Conservation (phyloP, 2,888 invertebrate species). For the Torymus aiolomorphi region DNA sequence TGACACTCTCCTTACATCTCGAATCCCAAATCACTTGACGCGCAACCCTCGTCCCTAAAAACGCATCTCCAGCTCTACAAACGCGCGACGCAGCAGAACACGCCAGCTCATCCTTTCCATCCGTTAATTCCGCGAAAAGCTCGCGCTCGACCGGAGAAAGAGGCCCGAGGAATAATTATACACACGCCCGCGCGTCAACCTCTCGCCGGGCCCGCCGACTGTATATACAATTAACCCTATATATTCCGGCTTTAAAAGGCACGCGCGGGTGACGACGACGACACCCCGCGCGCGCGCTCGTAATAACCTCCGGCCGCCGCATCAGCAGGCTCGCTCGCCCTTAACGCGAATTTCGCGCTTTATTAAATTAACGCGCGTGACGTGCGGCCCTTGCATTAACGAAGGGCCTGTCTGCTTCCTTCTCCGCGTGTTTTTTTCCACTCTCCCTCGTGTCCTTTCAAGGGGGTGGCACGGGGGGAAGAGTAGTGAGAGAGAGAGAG, state of each 20-base stretch:
- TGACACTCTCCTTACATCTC: too few species aligned
- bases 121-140: slow-evolving; percentile 11
- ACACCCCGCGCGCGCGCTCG: slow-evolving; percentile 2
- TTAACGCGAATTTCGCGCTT: slow-evolving; percentile 47
- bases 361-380: slow-evolving; percentile 55
- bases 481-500: too few species aligned
- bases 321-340: slow-evolving; percentile 8
- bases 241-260: slow-evolving; percentile 23
- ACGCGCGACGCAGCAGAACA: too few species aligned
- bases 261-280: background rate
- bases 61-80: too few species aligned
- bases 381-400: slow-evolving; percentile 35
- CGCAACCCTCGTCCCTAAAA: too few species aligned
- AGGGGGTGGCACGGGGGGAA: too few species aligned
- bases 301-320: slow-evolving; percentile 28
- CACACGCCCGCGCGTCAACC: background rate
- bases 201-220: background rate
- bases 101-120: background rate
- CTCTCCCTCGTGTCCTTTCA: too few species aligned
- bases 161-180: slow-evolving; percentile 23
- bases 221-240: slow-evolving; percentile 29
- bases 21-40: too few species aligned
- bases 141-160: background rate
- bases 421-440: background rate
- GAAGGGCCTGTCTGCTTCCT: slow-evolving; percentile 10